Evolutionary conservation across 2,888 invertebrate genomes (phyloP).

Genomic region (Ornithoptera alexandrae): DNA sequence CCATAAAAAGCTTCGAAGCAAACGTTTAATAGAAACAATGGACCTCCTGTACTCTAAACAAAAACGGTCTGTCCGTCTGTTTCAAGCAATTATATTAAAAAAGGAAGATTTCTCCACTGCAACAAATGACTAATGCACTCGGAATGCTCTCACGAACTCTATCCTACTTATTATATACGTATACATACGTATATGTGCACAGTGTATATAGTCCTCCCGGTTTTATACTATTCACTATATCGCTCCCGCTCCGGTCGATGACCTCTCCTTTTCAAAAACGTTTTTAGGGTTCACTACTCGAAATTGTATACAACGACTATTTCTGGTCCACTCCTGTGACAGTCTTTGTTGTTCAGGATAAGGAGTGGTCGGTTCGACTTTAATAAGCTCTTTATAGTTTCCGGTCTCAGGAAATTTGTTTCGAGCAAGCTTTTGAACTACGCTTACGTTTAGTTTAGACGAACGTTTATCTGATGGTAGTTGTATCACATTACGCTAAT

Average conservation of each 20-base stretch:
- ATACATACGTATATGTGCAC: slow-evolving; percentile 5
- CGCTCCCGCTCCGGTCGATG: slow-evolving; percentile 31
- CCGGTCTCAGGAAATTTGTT: background rate
- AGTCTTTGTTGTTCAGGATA: slow-evolving; percentile 16
- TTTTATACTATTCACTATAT: slow-evolving; percentile 23
- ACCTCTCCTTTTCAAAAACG: slow-evolving; percentile 33
- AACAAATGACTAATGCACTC: slow-evolving; percentile 31
- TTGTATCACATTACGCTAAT: no score
- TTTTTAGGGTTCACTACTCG: slow-evolving; percentile 23
- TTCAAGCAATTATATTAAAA: slow-evolving; percentile 19
- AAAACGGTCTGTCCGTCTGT: slow-evolving; percentile 21
- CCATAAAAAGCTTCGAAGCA: slow-evolving; percentile 23
- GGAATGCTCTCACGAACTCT: slow-evolving; percentile 34
- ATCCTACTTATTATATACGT: slow-evolving; percentile 13
- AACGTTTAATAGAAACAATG: slow-evolving; percentile 23
- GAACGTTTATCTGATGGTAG: no score
- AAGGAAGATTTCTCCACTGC: slow-evolving; percentile 4
- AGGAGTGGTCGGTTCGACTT: slow-evolving; percentile 11
- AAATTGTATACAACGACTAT: slow-evolving; percentile 23
- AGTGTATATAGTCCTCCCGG: slow-evolving; percentile 6
- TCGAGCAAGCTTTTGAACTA: background rate
- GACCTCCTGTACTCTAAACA: slow-evolving; percentile 17
- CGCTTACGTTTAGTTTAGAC: no score
- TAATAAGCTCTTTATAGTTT: slow-evolving; percentile 19
- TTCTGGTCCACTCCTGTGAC: slow-evolving; percentile 21